Percentiles rank a stretch among this genome's conserved stretches.
Conservation (phyloP, 2,113 vertebrate genomes). For the Argyrosomus japonicus region DNA sequence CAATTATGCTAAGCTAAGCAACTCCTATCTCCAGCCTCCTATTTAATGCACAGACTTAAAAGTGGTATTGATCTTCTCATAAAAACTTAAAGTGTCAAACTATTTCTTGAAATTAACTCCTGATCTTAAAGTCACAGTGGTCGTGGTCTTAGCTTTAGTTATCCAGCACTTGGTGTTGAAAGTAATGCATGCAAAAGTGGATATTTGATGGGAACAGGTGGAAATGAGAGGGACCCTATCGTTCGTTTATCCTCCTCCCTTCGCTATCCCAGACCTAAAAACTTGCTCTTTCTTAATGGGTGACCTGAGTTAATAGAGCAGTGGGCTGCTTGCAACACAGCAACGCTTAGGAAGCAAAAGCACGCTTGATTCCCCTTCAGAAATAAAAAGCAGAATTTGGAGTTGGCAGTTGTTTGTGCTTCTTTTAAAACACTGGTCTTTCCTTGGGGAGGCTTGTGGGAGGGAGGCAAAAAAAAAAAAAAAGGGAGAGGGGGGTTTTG, state of each 20-base stretch:
- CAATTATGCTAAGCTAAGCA: background rate
- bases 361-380: conserved; percentile 47
- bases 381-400: conserved; percentile 69
- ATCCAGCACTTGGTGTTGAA: conserved; percentile 9
- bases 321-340: conserved; percentile 35
- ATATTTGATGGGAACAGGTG: conserved; percentile 26
- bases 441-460: conserved; percentile 74
- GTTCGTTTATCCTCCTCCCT: conserved; percentile 23
- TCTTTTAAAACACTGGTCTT: conserved; percentile 75
- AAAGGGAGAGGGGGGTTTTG: conserved; percentile 52
- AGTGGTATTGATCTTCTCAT: background rate
- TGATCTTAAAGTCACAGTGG: background rate
- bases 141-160: background rate
- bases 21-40: background rate
- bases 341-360: conserved; percentile 32
- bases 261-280: conserved; percentile 27
- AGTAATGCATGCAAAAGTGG: background rate
- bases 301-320: conserved; percentile 19
- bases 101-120: background rate
- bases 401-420: conserved; percentile 73
- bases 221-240: conserved; percentile 17
- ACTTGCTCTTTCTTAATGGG: conserved; percentile 11
- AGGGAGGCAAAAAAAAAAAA: conserved; percentile 41
- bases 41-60: background rate
- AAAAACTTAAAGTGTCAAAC: background rate